A percentile compares a stretch with the other conserved stretches of the same genome.
phyloP scores from a whole-genome alignment of 64 coral and sea anemone genomes.

The Anthopleura sola region DNA sequence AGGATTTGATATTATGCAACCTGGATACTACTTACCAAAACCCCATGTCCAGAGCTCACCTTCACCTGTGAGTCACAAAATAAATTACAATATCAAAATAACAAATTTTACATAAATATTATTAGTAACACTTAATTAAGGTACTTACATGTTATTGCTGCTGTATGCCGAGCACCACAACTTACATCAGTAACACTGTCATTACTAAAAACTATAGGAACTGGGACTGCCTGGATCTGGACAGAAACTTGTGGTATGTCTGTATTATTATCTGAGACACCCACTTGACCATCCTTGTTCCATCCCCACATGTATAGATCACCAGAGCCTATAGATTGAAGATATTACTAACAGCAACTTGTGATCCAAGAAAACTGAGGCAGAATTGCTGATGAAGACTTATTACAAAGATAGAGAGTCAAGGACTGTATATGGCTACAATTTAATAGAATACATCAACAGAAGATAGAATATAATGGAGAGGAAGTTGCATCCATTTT shows the following conservation, averaged over 20 bases:
- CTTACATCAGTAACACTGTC: conserved; percentile 48
- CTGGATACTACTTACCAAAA: conserved; percentile 45
- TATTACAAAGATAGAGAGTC: too few species aligned
- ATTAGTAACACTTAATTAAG: background rate
- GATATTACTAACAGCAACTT: background rate
- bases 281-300: conserved; percentile 91
- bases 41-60: conserved; percentile 91
- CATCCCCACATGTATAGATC: conserved; percentile 97
- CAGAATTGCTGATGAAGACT: too few species aligned
- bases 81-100: background rate
- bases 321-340: conserved; percentile 48
- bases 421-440: too few species aligned
- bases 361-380: too few species aligned
- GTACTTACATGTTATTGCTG: conserved; percentile 53
- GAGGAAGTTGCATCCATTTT: too few species aligned
- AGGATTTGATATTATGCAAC: too few species aligned
- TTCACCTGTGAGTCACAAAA: conserved; percentile 29
- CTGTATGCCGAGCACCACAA: conserved; percentile 91
- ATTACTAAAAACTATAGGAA: conserved; percentile 68
- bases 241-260: background rate
- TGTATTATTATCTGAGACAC: background rate
- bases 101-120: background rate
- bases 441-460: too few species aligned
- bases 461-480: too few species aligned
- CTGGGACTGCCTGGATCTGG: conserved; percentile 40